Evolutionary conservation across 2,888 invertebrate genomes (phyloP), one percentile per base, ranked within the genome.

Genomic region (Ceramica pisi): DNA sequence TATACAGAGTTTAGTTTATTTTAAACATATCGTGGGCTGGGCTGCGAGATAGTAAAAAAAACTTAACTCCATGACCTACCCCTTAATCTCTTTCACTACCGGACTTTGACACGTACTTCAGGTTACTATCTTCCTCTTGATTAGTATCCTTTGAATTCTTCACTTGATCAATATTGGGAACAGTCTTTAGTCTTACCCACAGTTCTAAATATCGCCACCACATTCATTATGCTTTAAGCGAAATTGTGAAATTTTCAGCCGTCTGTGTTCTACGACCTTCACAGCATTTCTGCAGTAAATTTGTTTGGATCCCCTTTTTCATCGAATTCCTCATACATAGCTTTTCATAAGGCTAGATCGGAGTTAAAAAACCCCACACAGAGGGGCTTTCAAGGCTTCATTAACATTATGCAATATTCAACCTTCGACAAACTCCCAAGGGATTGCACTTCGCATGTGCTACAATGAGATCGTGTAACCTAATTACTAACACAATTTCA

Each of bases 341-440:
- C 21, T 48, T 50, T 10, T 4, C 21, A 23, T 21, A 10, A 21
- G 21, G 21, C 12, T 21, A 50, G 50, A 23, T 51, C 21, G 12
- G 5, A 51, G 6, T 51, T 14, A 51, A 51, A 51, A 12, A 41
- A 10, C 1, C 12, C 41, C 41, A 10, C 6, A 31, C 7, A 26
- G 12, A 0, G 9, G 12, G 23, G 12, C 21, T 14, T 7, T 46
- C 41, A 41, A 46, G 31, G 4, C 31, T 53, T 21, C 5, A 64
- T 23, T 41, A 75, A 14, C 5, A 63, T 23, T 41, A 75, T 21
- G 19, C 56, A 26, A 38, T 26, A 21, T 26, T 44, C 21, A 76
- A 50, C 57, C 70, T 77, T 77, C 46, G 21, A n/a, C 12, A 16
- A 44, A 31, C 5, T 50, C 73, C 73, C 9, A 31, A 38, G 38